Conservation (phyloP, 2,888 invertebrate genomes). For the Ecliptopera silaceata region DNA sequence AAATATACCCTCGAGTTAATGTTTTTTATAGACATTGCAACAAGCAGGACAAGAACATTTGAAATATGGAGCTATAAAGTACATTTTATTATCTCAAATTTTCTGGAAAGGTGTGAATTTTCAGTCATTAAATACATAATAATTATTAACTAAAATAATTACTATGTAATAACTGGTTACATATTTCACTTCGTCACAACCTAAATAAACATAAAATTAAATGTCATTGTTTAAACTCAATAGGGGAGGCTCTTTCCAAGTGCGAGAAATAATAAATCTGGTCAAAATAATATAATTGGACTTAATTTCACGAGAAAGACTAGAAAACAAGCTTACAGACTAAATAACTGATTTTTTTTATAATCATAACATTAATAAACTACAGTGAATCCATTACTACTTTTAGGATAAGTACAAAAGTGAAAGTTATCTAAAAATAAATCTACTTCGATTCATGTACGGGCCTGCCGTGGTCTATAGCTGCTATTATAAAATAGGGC, state of each 20-base stretch:
- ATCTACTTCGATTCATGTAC: neutral
- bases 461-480: too few species aligned
- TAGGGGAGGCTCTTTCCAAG: too few species aligned
- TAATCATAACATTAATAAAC: slow-evolving; percentile 2
- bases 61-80: too few species aligned
- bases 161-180: neutral
- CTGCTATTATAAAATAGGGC: too few species aligned
- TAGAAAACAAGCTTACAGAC: slow-evolving; percentile 59
- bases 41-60: neutral
- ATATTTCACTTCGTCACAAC: slow-evolving; percentile 11
- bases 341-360: slow-evolving; percentile 49
- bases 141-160: neutral
- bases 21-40: neutral
- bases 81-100: too few species aligned
- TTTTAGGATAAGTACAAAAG: neutral
- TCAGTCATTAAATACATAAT: slow-evolving; percentile 17
- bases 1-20: neutral
- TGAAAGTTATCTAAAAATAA: neutral
- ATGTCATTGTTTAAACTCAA: neutral
- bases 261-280: too few species aligned
- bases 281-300: slow-evolving; percentile 17
- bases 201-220: slow-evolving; percentile 7
- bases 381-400: neutral
- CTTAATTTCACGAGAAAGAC: slow-evolving; percentile 44
- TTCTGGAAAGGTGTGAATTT: slow-evolving; percentile 23